Percentiles rank a stretch among this genome's conserved stretches.
These are phyloP conservation scores for Urocynchramus pylzowi DNA, from an alignment of 2,113 vertebrate genomes.

Conservation along the genomic window DNA sequence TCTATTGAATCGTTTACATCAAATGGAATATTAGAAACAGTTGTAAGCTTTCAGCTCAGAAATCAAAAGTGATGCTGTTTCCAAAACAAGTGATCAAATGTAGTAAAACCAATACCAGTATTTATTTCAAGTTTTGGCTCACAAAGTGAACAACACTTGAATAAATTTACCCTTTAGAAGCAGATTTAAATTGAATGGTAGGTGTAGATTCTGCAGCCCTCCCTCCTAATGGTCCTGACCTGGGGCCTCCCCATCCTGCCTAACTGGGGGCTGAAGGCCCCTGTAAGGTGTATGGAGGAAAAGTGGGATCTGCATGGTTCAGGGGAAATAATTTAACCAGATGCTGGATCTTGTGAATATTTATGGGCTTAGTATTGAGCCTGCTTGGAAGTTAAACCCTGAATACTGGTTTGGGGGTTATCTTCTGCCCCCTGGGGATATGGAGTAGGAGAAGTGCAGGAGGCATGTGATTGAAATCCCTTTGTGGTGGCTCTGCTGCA, in stretches of 20 bases:
- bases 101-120: not conserved
- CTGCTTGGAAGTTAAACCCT: not conserved
- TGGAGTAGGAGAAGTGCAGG: accelerated
- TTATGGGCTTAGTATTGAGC: accelerated
- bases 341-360: not conserved
- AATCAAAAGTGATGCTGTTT: not conserved
- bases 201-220: not conserved
- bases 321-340: not conserved
- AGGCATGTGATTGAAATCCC: not conserved
- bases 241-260: not conserved
- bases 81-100: not conserved
- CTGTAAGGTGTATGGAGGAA: too few relatives aligned
- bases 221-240: not conserved
- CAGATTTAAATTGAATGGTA: not conserved
- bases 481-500: not conserved
- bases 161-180: not conserved
- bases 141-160: not conserved
- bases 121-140: not conserved
- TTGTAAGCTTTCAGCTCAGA: not conserved
- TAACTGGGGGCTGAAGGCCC: not conserved
- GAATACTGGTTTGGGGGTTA: not conserved
- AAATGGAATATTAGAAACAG: not conserved
- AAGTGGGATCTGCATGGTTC: not conserved
- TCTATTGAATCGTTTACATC: not conserved
- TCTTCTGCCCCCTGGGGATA: not conserved